A percentile compares a stretch with the other conserved stretches of the same genome.
phyloP scores from a whole-genome alignment of 2,113 vertebrate species.

The Syngnathus floridae region DNA sequence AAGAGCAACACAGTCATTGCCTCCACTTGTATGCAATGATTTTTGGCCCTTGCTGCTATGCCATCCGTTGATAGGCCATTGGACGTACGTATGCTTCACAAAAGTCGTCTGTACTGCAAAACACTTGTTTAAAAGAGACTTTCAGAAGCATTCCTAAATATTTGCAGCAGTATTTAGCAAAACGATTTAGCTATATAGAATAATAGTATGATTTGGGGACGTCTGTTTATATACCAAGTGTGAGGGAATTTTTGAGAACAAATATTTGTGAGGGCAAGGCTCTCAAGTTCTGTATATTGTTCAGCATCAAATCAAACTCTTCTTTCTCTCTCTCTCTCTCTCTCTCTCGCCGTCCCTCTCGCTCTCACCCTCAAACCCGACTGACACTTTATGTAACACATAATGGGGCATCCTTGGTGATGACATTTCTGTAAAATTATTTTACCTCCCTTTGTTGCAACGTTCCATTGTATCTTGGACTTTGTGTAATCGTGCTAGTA shows the following conservation, averaged over 20 bases:
- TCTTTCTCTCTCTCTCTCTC: no score
- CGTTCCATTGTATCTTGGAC: conserved; percentile 15
- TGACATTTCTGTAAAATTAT: conserved; percentile 13
- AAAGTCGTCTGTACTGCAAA: conserved; percentile 27
- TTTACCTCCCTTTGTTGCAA: conserved; percentile 17
- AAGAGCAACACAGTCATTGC: conserved; percentile 31
- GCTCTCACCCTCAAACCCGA: no score
- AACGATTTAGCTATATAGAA: not conserved
- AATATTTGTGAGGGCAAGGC: not conserved
- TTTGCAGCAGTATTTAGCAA: conserved; percentile 12
- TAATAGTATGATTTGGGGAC: not conserved
- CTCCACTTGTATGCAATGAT: conserved; percentile 42
- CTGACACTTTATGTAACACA: no score
- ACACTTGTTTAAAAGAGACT: conserved; percentile 12
- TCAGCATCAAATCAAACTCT: not conserved
- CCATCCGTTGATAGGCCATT: conserved; percentile 31
- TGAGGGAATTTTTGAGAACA: not conserved
- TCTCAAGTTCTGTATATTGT: not conserved
- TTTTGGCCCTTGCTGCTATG: conserved; percentile 29
- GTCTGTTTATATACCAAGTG: not conserved
- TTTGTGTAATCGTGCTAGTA: conserved; percentile 25
- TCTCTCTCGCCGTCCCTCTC: no score
- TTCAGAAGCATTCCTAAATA: conserved; percentile 16
- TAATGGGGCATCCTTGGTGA: not conserved
- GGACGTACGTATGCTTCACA: conserved; percentile 30